Evolutionary conservation across 2,888 invertebrate species (phyloP).

Genomic region (Cybosia mesomella): DNA sequence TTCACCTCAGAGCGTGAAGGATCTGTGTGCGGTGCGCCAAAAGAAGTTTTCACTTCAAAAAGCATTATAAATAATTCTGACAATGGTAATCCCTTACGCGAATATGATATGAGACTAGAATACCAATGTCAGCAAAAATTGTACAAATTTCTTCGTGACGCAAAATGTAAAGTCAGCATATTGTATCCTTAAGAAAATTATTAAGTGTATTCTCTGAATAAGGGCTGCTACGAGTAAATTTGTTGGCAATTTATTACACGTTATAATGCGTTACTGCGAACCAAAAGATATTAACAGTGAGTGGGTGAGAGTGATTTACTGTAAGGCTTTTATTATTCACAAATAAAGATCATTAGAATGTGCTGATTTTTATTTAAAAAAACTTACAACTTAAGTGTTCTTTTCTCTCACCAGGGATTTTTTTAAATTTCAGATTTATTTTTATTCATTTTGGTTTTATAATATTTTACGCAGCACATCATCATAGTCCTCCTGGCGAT

Average conservation of each 20-base stretch:
- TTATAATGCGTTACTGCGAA: constrained; percentile 4
- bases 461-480: not conserved
- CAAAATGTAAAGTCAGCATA: constrained; percentile 19
- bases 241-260: not conserved
- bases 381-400: not conserved
- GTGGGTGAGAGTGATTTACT: constrained; percentile 4
- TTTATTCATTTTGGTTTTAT: not conserved
- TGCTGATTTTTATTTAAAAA: not conserved
- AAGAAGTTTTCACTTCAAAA: no score
- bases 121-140: not conserved
- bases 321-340: not conserved
- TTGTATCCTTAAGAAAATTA: constrained; percentile 16
- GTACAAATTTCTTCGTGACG: not conserved
- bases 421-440: not conserved
- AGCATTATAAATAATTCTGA: no score
- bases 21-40: no score
- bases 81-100: not conserved
- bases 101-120: not conserved
- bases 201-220: constrained; percentile 2
- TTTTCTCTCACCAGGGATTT: not conserved
- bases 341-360: not conserved
- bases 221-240: constrained; percentile 15
- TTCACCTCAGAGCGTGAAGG: no score
- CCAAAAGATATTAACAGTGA: constrained; percentile 4
- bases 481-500: no score